A percentile compares a stretch with the other conserved stretches of the same genome.
phyloP scores from a whole-genome alignment of 1,140 invertebrate genomes.

The Chelonus insularis region DNA sequence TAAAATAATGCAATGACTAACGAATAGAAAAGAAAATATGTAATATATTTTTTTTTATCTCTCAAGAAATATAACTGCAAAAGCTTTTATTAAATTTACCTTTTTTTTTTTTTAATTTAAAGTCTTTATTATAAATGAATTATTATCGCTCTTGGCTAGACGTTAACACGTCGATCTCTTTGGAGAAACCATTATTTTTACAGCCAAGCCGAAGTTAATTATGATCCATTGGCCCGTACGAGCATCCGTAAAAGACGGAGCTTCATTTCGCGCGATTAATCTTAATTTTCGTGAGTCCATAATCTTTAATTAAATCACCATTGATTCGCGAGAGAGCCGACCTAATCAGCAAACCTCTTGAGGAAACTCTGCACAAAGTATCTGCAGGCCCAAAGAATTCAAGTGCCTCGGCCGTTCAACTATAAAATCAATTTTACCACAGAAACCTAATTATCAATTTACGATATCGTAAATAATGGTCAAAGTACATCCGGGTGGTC shows the following conservation, averaged over 20 bases:
- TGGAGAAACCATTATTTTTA: not conserved
- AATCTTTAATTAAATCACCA: constrained; percentile 58
- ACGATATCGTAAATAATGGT: constrained; percentile 47
- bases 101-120: too few species aligned
- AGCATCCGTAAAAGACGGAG: constrained; percentile 16
- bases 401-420: not conserved
- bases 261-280: constrained; percentile 45
- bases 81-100: too few species aligned
- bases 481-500: constrained; percentile 4
- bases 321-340: constrained; percentile 41
- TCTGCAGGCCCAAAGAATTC: not conserved
- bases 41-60: too few species aligned
- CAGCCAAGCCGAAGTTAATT: constrained; percentile 12
- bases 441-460: constrained; percentile 54
- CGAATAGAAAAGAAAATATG: not conserved
- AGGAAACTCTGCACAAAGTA: not conserved
- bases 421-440: constrained; percentile 48
- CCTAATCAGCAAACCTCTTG: not conserved
- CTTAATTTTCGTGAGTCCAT: constrained; percentile 50
- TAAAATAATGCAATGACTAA: constrained; percentile 27
- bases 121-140: not conserved
- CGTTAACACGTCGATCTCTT: constrained; percentile 8
- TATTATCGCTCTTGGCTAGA: not conserved
- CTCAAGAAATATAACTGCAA: too few species aligned
- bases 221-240: constrained; percentile 12